A percentile compares a stretch with the other conserved stretches of the same genome.
Conservation (phyloP, 2,113 vertebrate genomes). For the Nicator chloris region DNA sequence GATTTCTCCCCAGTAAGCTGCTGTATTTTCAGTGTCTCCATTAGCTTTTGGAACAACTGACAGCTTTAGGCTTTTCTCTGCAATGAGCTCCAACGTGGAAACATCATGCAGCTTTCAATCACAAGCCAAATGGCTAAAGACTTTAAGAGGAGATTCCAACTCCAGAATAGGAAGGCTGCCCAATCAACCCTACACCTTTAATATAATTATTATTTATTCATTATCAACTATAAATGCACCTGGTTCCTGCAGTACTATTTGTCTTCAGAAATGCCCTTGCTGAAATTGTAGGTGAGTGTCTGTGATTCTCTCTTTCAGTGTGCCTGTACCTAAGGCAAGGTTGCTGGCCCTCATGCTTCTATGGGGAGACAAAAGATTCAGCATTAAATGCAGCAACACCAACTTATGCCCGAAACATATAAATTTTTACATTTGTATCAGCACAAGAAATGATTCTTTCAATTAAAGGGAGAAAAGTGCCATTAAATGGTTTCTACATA, state of each 20-base stretch:
- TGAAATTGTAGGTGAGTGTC: background rate
- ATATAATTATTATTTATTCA: constrained; percentile 14
- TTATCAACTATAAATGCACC: background rate
- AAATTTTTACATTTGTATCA: background rate
- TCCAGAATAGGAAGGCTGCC: background rate
- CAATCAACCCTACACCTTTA: background rate
- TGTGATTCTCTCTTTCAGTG: background rate
- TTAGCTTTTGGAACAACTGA: constrained; percentile 11
- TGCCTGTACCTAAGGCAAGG: background rate
- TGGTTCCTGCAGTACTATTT: background rate
- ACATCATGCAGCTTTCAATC: background rate
- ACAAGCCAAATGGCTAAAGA: background rate
- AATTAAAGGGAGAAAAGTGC: background rate
- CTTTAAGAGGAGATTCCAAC: background rate
- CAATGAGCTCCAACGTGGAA: background rate
- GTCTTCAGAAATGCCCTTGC: background rate
- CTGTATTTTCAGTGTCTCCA: constrained; percentile 20
- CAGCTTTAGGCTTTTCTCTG: background rate
- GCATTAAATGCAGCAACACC: background rate
- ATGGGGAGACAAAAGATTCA: background rate
- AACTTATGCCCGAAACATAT: background rate
- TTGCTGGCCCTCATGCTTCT: background rate
- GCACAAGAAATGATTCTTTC: background rate
- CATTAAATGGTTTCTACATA: background rate
- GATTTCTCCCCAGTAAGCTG: background rate